Evolutionary conservation across 2,888 invertebrate species (phyloP), one percentile per base, ranked within the genome.

Genomic region (Drosophila kuntzei): DNA sequence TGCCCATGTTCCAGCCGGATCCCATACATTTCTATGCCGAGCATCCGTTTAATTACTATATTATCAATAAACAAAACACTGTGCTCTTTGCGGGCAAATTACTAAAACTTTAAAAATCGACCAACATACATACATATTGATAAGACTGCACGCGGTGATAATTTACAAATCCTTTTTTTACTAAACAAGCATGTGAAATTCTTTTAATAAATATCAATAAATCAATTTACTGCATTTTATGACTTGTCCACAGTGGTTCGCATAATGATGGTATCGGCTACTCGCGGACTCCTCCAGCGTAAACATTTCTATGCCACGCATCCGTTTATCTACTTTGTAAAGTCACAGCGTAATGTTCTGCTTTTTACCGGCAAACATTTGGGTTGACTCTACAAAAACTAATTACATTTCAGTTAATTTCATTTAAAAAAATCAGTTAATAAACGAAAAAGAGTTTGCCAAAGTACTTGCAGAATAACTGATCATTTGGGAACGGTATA

Each of bases 401-500:
- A 12, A 39, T 3, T 36, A 36, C 7, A 14, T 53, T 60, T 49
- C 66, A 49, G 20, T 50, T 27, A n/a, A 16, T 29, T 22, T 7
- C 60, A 67, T 20, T 1, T n/a, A n/a, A 12, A 9, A 18, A 16
- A 16, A 11, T 12, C 12, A 22, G 32, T 2, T 27, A 37, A 55
- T 55, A 55, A 57, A 47, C 29, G 39, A 63, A 34, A n/a, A n/a
- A n/a, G n/a, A n/a, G n/a, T n/a, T n/a, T n/a, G n/a, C n/a, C n/a
- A n/a, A n/a, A n/a, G n/a, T n/a, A n/a, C n/a, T 37, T 25, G 3
- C 18, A 49, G 20, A 49, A 12, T 34, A 27, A 25, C 39, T n/a
- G 37, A 12, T 22, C 16, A 44, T 27, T 5, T 43, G 34, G 39
- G 18, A 98, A 99, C 0, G 99, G 97, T 82, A 98, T 94, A 4